Percentiles rank a stretch among this genome's conserved stretches.
Evolutionary conservation across 2,888 invertebrate species (phyloP).

Genomic region (Liodrosophila aerea): DNA sequence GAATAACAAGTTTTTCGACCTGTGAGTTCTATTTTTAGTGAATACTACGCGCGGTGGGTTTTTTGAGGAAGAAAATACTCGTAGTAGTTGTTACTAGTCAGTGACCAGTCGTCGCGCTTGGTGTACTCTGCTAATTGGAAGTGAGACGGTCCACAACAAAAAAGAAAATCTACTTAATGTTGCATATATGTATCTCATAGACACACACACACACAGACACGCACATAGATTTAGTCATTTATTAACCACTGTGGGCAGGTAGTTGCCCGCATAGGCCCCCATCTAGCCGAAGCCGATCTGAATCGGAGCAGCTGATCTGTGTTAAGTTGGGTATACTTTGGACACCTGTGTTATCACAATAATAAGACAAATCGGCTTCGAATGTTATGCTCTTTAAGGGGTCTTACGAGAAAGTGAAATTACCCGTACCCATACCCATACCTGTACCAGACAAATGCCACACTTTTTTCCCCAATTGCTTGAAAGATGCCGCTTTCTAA

Average conservation of each 20-base stretch:
- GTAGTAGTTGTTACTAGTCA: slow-evolving; percentile 34
- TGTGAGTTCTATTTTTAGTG: slow-evolving; percentile 57
- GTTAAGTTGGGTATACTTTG: slow-evolving; percentile 8
- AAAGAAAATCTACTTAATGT: slow-evolving; percentile 41
- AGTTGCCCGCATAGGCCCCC: slow-evolving; percentile 4
- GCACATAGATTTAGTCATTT: slow-evolving; percentile 4
- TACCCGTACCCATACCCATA: no score
- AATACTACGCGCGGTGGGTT: slow-evolving; percentile 22
- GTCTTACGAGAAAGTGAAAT: slow-evolving; percentile 46
- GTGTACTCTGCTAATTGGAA: slow-evolving; percentile 60
- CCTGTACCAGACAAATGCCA: slow-evolving; percentile 22
- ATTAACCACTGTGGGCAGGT: slow-evolving; percentile 6
- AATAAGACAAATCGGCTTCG: slow-evolving; percentile 41
- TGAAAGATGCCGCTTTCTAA: slow-evolving; percentile 25
- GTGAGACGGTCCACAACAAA: slow-evolving; percentile 38
- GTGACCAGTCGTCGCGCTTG: slow-evolving; percentile 62
- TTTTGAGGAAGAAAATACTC: slow-evolving; percentile 22
- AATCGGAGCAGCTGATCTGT: not conserved
- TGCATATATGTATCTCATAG: slow-evolving; percentile 17
- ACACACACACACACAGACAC: not conserved
- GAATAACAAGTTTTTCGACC: slow-evolving; percentile 63
- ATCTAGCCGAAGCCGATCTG: no score
- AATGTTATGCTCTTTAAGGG: slow-evolving; percentile 21
- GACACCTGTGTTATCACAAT: slow-evolving; percentile 27
- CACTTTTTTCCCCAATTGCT: slow-evolving; percentile 13